Conservation (phyloP, 2,888 invertebrate species). For the Mechanitis messenoides region DNA sequence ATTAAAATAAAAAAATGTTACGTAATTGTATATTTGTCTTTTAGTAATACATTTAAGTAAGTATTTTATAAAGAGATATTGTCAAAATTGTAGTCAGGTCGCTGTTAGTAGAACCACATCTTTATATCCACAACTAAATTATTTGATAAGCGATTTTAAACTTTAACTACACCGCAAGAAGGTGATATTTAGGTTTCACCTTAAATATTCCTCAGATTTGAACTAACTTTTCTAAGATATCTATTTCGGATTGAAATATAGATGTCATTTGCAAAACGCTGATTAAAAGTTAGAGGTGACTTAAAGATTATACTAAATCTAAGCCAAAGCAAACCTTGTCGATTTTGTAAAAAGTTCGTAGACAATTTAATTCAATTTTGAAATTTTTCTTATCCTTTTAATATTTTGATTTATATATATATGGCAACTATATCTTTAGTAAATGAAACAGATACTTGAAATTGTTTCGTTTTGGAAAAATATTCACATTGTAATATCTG, state of each 20-base stretch:
- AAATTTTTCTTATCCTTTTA: background rate
- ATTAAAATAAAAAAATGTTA: no score
- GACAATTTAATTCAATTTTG: no score
- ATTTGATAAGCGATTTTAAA: constrained; percentile 14
- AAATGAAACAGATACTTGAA: no score
- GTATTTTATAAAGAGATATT: background rate
- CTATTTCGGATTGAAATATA: constrained; percentile 22
- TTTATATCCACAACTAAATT: constrained; percentile 10
- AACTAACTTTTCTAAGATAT: constrained; percentile 19
- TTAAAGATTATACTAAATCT: no score
- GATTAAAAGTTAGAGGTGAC: background rate
- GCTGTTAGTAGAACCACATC: constrained; percentile 7
- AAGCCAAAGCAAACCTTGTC: no score
- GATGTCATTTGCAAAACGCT: constrained; percentile 25
- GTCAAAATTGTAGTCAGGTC: constrained; percentile 1
- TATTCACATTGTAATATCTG: no score
- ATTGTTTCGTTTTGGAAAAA: no score
- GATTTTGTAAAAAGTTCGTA: no score
- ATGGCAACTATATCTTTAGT: no score
- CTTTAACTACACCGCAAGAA: constrained; percentile 13
- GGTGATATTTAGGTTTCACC: constrained; percentile 8
- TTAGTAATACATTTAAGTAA: no score
- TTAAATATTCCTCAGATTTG: constrained; percentile 15
- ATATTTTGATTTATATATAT: background rate
- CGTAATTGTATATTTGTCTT: no score